Evolutionary conservation across 2,113 vertebrate species (phyloP).

Genomic region (Narcine bancroftii): DNA sequence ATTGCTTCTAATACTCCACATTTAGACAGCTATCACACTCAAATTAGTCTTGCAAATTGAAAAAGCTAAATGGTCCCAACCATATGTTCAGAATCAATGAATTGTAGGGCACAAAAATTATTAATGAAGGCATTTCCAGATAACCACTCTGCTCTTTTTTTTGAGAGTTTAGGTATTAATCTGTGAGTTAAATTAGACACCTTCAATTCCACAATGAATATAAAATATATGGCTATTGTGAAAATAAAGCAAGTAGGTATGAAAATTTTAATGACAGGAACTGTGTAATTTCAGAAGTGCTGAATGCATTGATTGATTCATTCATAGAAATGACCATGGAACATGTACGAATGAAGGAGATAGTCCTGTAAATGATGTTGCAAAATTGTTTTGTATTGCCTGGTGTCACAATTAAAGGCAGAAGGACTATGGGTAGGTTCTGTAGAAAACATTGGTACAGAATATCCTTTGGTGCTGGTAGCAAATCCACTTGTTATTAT

Average conservation of each 20-base stretch:
- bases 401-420: not conserved
- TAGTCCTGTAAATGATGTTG: not conserved
- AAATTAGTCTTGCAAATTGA: not conserved
- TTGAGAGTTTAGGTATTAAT: no score
- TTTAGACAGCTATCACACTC: not conserved
- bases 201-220: no score
- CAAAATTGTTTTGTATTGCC: not conserved
- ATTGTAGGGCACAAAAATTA: not conserved
- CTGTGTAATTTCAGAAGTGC: not conserved
- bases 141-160: no score
- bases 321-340: not conserved
- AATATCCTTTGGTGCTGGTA: not conserved
- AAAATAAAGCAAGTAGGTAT: no score
- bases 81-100: not conserved
- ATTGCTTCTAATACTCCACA: not conserved
- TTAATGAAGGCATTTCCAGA: no score
- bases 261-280: not conserved
- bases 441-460: not conserved
- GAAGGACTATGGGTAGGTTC: not conserved
- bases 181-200: no score
- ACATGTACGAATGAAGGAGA: not conserved
- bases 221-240: no score
- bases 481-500: not conserved
- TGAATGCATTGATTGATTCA: not conserved
- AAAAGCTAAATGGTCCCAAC: not conserved